These are phyloP conservation scores for Xylota sylvarum DNA, from an alignment of 2,888 invertebrate genomes.

Conservation along the genomic window DNA sequence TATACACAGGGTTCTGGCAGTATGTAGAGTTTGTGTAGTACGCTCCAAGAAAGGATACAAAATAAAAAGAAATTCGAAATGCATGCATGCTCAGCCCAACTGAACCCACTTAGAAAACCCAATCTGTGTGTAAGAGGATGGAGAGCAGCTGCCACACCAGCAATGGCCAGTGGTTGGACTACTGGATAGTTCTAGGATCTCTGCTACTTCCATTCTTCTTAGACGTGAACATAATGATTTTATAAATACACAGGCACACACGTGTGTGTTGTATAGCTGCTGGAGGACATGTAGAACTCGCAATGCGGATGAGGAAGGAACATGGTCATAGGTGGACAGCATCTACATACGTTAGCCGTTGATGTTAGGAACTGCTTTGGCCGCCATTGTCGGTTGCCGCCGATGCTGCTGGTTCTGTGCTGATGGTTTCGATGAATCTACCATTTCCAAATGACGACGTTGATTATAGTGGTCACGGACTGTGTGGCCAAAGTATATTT, in stretches of 20 bases:
- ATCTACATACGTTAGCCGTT: constrained; percentile 63
- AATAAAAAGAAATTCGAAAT: constrained; percentile 70
- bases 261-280: constrained; percentile 22
- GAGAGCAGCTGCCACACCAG: constrained; percentile 49
- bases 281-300: constrained; percentile 64
- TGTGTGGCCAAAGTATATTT: constrained; percentile 19
- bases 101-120: constrained; percentile 21
- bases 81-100: constrained; percentile 27
- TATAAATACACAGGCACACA: constrained; percentile 58
- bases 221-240: constrained; percentile 76
- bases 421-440: constrained; percentile 68
- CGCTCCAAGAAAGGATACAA: constrained; percentile 72
- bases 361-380: constrained; percentile 64
- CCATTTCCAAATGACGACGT: constrained; percentile 56
- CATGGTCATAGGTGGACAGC: constrained; percentile 70
- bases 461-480: constrained; percentile 54
- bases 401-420: constrained; percentile 34
- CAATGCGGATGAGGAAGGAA: constrained; percentile 72
- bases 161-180: constrained; percentile 52
- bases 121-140: constrained; percentile 50
- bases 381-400: constrained; percentile 47
- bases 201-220: constrained; percentile 69
- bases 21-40: constrained; percentile 37
- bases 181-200: constrained; percentile 63
- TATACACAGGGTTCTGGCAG: constrained; percentile 57